Evolutionary conservation across 2,888 invertebrate genomes (phyloP).

Genomic region (Drosophila borborema): DNA sequence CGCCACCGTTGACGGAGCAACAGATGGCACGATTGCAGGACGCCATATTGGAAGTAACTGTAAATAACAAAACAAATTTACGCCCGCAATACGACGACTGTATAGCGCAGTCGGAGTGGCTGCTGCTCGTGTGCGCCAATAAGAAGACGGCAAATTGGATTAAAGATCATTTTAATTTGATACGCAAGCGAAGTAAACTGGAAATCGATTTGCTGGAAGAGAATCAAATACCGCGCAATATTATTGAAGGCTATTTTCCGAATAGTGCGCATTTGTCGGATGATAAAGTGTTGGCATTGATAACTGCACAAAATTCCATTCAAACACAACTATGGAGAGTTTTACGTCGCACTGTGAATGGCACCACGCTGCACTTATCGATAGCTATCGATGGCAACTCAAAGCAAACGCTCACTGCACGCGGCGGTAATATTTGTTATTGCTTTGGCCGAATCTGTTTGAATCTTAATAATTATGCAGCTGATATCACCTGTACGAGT

Average conservation of each 20-base stretch:
- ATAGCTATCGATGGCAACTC: conserved; percentile 11
- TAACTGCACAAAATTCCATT: conserved; percentile 9
- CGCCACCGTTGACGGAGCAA: background rate
- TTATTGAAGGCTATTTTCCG: background rate
- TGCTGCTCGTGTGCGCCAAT: conserved; percentile 10
- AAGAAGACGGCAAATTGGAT: background rate
- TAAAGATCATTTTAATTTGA: background rate
- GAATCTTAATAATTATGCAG: background rate
- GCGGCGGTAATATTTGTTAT: background rate
- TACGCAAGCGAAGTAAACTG: background rate
- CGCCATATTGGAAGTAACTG: conserved; percentile 11
- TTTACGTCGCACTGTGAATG: background rate
- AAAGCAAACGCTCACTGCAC: background rate
- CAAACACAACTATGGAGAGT: background rate
- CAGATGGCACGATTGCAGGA: background rate
- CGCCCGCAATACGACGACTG: conserved; percentile 8
- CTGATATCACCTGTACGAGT: background rate
- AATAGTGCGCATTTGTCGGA: background rate
- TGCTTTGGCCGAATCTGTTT: conserved; percentile 10
- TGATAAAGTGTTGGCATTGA: background rate
- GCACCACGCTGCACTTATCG: background rate
- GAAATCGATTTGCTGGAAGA: background rate
- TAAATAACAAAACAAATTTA: background rate
- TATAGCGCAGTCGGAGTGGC: conserved; percentile 1
- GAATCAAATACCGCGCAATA: background rate